Evolutionary conservation across 53 echinoderm and acorn worm genomes (phyloP), one percentile per base, ranked within the genome.

Genomic region (Arbacia lixula): DNA sequence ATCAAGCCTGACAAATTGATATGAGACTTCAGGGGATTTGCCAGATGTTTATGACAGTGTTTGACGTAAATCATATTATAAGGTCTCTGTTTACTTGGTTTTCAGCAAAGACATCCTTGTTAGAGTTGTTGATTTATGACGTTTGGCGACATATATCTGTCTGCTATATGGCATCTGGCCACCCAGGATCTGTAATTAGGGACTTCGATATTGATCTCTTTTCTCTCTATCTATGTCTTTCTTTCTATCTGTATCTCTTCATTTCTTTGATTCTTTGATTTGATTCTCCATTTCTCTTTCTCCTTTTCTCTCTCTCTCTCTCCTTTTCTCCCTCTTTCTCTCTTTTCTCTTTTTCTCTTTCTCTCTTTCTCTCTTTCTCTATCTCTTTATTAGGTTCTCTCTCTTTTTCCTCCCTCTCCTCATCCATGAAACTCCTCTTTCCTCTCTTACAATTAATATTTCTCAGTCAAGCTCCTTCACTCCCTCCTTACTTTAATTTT

Each of bases 131-230:
- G 66, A 66, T 66, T 66, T 36, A 66, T 38, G 38, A 66, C 36
- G 66, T 66, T n/a, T 66, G 38, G 5, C 36, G 20, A 66, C 66
- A 66, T 66, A 66, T 37, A 66, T 66, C 36, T 66, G 66, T 66
- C 66, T 66, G 20, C 36, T 4, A 20, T 22, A 66, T 36, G 37
- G 14, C 36, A 12, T 36, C 38, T 36, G 36, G 38, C 66, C 66
- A 66, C 66, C 66, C 66, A 66, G 38, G 66, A 37, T 66, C 66
- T 38, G n/a, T 37, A 37, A 66, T 66, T 36, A 66, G 63, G 63
- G 35, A n/a, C 32, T 36, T 3, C 3, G 11, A 2, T 61, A 27
- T 6, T 33, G 30, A 10, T 3, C 32, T 6, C 14, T 32, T 62
- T 14, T 12, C 0, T 1, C 14, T 32, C 32, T 62, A 16, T 12